Evolutionary conservation across 2,888 invertebrate genomes (phyloP), one percentile per base, ranked within the genome.

Genomic region (Hyppa rectilinea): DNA sequence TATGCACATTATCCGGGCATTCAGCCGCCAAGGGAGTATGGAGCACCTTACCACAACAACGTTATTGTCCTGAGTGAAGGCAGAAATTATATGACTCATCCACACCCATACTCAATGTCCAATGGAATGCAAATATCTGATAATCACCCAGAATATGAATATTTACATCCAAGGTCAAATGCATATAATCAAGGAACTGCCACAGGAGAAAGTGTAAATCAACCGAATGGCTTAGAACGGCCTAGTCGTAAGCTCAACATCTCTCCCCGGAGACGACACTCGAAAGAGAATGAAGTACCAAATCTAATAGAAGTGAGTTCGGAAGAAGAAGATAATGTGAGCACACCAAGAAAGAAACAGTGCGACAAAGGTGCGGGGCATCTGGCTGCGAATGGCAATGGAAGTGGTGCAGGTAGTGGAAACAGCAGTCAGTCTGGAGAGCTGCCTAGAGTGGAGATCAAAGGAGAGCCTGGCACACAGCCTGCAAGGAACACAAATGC

Each of bases 251-350:
- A 91, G 80, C 87, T 95, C 65, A 96, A 96, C 81, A 95, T 95
- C 78, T 95, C 95, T 61, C 95, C 96, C 2, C 86, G 94, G 63
- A 90, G 94, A 77, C 89, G 95, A 71, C 92, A 92, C 38, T 94
- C 95, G 20, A 93, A 92, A 85, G 95, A 95, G 71, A 92, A 87
- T 87, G 92, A 92, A 78, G 75, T 88, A 82, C 80, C 91, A 60
- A 92, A 92, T 89, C 88, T 92, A 66, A 96, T 96, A 85, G 96
- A 95, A 89, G 92, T 96, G 3, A 96, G 96, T 85, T 96, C 96
- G 58, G 96, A 96, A 80, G 96, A 96, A 65, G 96, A 96, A 83
- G 96, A 96, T 47, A 91, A 92, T 87, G 83, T 84, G 31, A 80
- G 88, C 38, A 78, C 81, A 36, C 92, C 92, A n/a, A 90, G 90